Conservation (phyloP, 2,797 vertebrate species). For the Crax fasciolata region DNA sequence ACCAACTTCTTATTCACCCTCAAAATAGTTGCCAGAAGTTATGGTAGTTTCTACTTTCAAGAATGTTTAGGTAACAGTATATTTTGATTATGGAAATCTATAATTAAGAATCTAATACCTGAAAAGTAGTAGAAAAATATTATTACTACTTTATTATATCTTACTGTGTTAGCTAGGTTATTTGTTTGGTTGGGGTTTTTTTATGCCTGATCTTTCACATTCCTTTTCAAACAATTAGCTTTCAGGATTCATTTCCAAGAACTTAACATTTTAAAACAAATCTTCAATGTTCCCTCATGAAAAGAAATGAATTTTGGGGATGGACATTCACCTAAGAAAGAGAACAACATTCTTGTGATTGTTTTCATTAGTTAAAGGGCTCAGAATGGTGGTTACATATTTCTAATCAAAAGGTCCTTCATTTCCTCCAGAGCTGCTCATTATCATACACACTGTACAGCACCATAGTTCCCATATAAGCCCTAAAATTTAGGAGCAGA, state of each 20-base stretch:
- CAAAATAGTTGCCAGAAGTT: not conserved
- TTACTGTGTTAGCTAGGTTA: not conserved
- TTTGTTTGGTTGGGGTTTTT: not conserved
- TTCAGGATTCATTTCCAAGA: constrained; percentile 7
- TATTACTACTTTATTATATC: not conserved
- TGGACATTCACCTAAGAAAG: not conserved
- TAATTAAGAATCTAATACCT: not conserved
- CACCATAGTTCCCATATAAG: not conserved
- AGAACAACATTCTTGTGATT: not conserved
- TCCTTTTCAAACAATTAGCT: not conserved
- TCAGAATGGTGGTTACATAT: accelerated
- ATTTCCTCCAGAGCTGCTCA: not conserved
- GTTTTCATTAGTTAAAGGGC: not conserved
- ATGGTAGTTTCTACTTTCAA: not conserved
- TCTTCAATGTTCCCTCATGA: not conserved
- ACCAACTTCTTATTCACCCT: not conserved
- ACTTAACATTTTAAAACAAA: not conserved
- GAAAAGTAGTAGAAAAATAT: not conserved
- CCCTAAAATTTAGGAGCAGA: not conserved
- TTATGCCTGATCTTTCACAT: not conserved
- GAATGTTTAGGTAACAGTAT: not conserved
- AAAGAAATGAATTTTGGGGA: not conserved
- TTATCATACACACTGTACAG: not conserved
- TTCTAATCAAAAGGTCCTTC: not conserved
- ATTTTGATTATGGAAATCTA: not conserved